These are phyloP conservation scores for Campaea margaritaria DNA, from an alignment of 2,888 invertebrate genomes.

Conservation along the genomic window DNA sequence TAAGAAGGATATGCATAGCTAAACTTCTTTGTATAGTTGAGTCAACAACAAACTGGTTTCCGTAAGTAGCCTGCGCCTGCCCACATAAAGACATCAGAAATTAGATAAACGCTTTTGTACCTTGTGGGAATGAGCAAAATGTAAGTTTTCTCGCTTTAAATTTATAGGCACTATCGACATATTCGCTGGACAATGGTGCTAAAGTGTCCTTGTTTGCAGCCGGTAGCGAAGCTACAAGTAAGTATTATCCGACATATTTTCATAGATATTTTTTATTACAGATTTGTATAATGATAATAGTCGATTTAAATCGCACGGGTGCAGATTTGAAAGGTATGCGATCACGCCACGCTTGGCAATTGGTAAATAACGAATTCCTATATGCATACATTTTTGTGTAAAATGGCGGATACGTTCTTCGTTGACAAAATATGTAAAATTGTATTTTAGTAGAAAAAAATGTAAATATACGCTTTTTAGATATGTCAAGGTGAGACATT, in stretches of 20 bases:
- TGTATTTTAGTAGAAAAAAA: neutral
- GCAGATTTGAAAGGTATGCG: constrained; percentile 6
- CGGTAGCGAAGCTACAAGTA: neutral
- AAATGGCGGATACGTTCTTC: neutral
- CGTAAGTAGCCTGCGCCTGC: constrained; percentile 3
- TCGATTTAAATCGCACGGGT: neutral
- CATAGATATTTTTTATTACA: constrained; percentile 2
- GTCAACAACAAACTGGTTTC: constrained; percentile 37
- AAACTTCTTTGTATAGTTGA: constrained; percentile 12
- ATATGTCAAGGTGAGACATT: no score
- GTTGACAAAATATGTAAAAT: neutral
- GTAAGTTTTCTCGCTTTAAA: neutral
- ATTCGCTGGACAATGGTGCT: neutral
- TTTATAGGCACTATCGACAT: no score
- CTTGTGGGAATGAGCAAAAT: neutral
- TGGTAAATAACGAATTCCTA: neutral
- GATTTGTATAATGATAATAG: neutral
- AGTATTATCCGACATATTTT: neutral
- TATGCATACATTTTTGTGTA: constrained; percentile 1
- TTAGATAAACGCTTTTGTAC: neutral
- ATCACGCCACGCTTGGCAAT: neutral
- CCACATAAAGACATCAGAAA: neutral
- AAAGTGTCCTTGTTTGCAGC: neutral
- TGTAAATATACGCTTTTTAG: neutral
- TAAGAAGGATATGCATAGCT: neutral